Percentiles rank a stretch among this genome's conserved stretches.
Evolutionary conservation across 2,888 invertebrate genomes (phyloP).

Genomic region (Scotopteryx bipunctaria): DNA sequence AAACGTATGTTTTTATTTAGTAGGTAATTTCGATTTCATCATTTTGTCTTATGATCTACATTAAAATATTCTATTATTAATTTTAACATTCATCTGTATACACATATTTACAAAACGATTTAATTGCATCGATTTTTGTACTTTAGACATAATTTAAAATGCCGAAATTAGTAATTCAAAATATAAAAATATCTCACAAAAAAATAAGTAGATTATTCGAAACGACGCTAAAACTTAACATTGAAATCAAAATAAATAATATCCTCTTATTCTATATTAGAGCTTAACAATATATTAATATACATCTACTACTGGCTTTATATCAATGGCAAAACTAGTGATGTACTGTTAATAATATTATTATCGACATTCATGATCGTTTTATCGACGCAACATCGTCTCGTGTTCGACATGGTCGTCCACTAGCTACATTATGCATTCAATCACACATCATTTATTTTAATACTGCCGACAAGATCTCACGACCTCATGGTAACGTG

Average conservation of each 20-base stretch:
- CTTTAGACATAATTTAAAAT: constrained; percentile 40
- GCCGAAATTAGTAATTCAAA: constrained; percentile 34
- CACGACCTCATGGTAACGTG: constrained; percentile 48
- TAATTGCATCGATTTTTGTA: constrained; percentile 55
- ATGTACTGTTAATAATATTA: constrained; percentile 46
- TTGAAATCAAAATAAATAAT: constrained; percentile 43
- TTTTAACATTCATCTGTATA: constrained; percentile 64
- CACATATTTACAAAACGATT: constrained; percentile 79
- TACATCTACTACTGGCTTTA: constrained; percentile 58
- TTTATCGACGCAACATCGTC: constrained; percentile 38
- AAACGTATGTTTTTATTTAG: constrained; percentile 56
- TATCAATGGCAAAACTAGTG: constrained; percentile 54
- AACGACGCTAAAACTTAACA: constrained; percentile 29
- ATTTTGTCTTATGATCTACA: constrained; percentile 56
- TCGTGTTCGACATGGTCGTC: constrained; percentile 27
- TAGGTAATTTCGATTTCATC: constrained; percentile 56
- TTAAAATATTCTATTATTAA: constrained; percentile 58
- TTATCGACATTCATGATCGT: constrained; percentile 39
- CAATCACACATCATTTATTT: constrained; percentile 58
- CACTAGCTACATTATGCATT: constrained; percentile 54
- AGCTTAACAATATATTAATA: constrained; percentile 37
- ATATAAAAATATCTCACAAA: constrained; percentile 42
- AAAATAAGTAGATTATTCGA: constrained; percentile 33
- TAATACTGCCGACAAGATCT: constrained; percentile 75
- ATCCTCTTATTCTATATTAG: constrained; percentile 38